Conservation (phyloP, 2,888 invertebrate species). For the Ctenicera cuprea region DNA sequence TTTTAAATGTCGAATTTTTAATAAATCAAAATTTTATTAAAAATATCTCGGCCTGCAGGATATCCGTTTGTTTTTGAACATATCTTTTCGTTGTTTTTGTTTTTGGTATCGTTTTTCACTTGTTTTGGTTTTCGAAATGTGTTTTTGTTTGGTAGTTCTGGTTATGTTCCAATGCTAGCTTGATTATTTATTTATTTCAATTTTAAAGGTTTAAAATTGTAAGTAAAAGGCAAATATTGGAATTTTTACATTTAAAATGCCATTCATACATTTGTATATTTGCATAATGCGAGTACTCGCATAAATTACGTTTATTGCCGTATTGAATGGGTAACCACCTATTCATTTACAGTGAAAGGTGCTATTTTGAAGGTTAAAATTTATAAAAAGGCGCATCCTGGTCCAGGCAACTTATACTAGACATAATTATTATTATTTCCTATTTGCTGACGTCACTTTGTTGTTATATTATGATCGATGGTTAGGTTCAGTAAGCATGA, state of each 20-base stretch:
- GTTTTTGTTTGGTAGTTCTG: background rate
- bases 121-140: background rate
- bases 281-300: conserved; percentile 18
- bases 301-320: conserved; percentile 20
- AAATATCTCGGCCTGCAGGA: no score
- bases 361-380: conserved; percentile 64
- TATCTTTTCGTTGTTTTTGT: background rate
- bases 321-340: conserved; percentile 25
- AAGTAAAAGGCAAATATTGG: conserved; percentile 12
- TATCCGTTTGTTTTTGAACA: background rate
- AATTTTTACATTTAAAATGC: conserved; percentile 18
- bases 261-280: conserved; percentile 13
- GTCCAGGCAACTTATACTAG: conserved; percentile 55
- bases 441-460: conserved; percentile 48
- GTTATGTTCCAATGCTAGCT: background rate
- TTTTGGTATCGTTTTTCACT: background rate
- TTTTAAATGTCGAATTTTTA: conserved; percentile 17
- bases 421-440: conserved; percentile 45
- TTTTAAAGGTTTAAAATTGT: background rate
- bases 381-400: conserved; percentile 67
- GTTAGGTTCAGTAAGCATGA: conserved; percentile 9
- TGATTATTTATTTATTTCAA: background rate
- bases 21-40: background rate
- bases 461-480: conserved; percentile 44
- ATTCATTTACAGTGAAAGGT: conserved; percentile 61